Base-by-base conservation (phyloP, 2,888 invertebrate species). In the Chrysolina oricalcia region DNA sequence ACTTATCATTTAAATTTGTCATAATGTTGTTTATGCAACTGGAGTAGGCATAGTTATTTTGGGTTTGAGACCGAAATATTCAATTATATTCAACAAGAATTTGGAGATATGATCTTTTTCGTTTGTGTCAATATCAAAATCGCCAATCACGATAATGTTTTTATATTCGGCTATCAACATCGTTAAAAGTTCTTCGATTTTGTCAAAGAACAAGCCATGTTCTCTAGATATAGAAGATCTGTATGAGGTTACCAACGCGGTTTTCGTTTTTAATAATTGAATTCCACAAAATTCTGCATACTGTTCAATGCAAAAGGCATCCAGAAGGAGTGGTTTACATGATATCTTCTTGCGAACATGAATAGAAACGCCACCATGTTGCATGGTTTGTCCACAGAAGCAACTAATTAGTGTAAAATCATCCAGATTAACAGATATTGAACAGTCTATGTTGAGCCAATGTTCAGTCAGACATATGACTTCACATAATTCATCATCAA, bases 221-320 rank as follows among this genome's bases (percentile, higher is more conserved):
- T 65, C 65, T 65, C 21, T 65, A 21, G 65, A 65, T 65, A 43
- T 43, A 17, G 65, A 65, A n/a, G 43, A 65, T 65, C 65, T 65
- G 15, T 65, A 65, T 41, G 65, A 3, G 4, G 65, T 65, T 17
- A 65, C 43, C 43, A 65, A 43, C 4, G 65, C 65, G 1, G 43
- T 65, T 43, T 65, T 43, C n/a, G n/a, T n/a, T 15, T 5, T 43
- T 21, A 15, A 9, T 65, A 65, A 43, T 65, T 65, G 43, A 65
- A 65, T 65, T 43, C 65, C 65, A 65, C 65, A 46, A 43, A 65
- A n/a, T n/a, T n/a, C n/a, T n/a, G n/a, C n/a, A n/a, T n/a, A n/a
- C n/a, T n/a, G n/a, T n/a, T n/a, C n/a, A 27, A 59, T 23, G 21
- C 59, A 59, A 59, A 19, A 59, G 17, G 59, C 21, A 59, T 59